Evolutionary conservation across 1,140 invertebrate genomes (phyloP), one percentile per base, ranked within the genome.

Genomic region (Nasonia giraulti): DNA sequence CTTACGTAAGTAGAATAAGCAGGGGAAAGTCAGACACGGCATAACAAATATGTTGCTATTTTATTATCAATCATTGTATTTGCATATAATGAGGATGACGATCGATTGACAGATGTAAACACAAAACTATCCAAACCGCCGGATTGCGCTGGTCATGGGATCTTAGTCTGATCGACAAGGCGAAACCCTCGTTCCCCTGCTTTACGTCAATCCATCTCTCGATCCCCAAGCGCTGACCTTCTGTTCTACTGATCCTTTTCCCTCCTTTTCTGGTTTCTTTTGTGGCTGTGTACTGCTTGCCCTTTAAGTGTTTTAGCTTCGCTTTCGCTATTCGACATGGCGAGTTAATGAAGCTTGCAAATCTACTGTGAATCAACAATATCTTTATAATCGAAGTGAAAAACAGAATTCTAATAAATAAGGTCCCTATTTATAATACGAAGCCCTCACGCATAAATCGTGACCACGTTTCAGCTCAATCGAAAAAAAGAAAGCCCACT

Each of bases 81-180:
- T 50, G 47, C 10, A 14, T 50, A 17, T 17, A 17, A 12, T 50
- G 40, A 2, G 12, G 10, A 14, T 10, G 47, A 2, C 47, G 1
- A 14, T n/a, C 47, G 1, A 14, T n/a, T 20, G 17, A 75, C 23
- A n/a, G 80, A 82, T 75, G 14, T 14, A 7, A 31, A 33, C n/a
- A 86, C 86, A 87, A 88, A 91, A 91, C 91, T 92, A 90, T 91
- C 91, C 91, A 91, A 86, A 10, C 2, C 89, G 87, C 87, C 88
- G 91, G 85, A 88, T 92, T 92, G 91, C 85, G 91, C 88, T 91
- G 91, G 91, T 91, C 91, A 92, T 90, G 91, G 89, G 8, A 27
- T 87, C 17, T 47, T 10, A 10, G 33, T 33, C 88, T 73, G 85
- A 86, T 80, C 82, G 82, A 79, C 47, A 69, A 62, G 4, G 17